Conservation (phyloP, 2,797 vertebrate genomes). For the Discoglossus pictus region DNA sequence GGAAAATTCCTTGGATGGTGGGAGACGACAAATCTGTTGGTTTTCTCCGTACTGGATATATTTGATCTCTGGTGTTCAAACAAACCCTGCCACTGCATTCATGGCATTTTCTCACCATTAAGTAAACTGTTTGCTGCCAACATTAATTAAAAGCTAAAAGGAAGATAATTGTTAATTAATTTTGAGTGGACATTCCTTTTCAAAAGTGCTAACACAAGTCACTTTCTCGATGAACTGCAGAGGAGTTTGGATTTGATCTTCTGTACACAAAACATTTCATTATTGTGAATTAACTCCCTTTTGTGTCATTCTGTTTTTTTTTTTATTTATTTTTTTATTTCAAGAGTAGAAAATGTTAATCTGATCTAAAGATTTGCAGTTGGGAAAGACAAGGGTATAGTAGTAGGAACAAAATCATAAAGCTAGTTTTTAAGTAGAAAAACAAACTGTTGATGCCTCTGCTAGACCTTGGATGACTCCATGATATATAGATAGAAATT, state of each 20-base stretch:
- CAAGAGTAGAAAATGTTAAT: too few species aligned
- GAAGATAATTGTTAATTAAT: conserved; percentile 27
- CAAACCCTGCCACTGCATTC: conserved; percentile 11
- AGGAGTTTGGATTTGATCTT: too few species aligned
- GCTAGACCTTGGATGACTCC: too few species aligned
- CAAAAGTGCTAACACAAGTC: conserved; percentile 1
- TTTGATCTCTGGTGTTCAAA: conserved; percentile 3
- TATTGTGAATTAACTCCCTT: conserved; percentile 11
- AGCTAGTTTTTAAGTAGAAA: too few species aligned
- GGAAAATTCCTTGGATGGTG: too few species aligned
- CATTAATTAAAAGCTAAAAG: conserved; percentile 38
- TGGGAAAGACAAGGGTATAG: background rate
- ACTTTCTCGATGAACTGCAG: background rate
- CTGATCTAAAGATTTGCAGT: background rate
- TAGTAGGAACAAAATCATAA: too few species aligned
- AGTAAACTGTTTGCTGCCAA: conserved; percentile 40
- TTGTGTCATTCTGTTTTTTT: background rate
- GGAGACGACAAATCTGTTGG: background rate
- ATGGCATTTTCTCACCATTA: conserved; percentile 27
- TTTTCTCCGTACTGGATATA: background rate
- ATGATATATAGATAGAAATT: too few species aligned
- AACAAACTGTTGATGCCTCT: too few species aligned
- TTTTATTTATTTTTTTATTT: too few species aligned
- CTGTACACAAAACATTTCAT: background rate
- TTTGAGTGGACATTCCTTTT: conserved; percentile 33